A percentile compares a stretch with the other conserved stretches of the same genome.
phyloP scores from a whole-genome alignment of 2,797 vertebrate genomes.

The Morus bassanus region DNA sequence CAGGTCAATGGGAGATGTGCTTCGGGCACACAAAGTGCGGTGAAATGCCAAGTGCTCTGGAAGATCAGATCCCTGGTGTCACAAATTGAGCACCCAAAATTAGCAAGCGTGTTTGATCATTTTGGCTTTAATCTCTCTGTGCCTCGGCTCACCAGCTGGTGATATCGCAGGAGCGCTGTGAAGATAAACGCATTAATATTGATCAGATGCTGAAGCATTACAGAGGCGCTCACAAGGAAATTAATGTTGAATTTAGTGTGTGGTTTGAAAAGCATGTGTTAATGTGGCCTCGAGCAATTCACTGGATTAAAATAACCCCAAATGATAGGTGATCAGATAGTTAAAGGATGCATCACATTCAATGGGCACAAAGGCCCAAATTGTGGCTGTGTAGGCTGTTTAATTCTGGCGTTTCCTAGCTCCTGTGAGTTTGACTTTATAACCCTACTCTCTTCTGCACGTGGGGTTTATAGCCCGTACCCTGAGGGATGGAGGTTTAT shows the following conservation, averaged over 20 bases:
- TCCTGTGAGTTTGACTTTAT: background rate
- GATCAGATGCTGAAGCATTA: background rate
- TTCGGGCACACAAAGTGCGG: accelerated
- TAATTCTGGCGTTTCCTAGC: background rate
- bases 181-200: slow-evolving; percentile 44
- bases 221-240: background rate
- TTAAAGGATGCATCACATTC: background rate
- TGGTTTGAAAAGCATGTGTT: background rate
- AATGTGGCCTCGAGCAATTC: background rate
- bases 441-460: background rate
- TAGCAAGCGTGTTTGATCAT: background rate
- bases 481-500: background rate
- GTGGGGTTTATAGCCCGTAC: accelerated
- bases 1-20: background rate
- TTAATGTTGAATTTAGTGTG: background rate
- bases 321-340: background rate
- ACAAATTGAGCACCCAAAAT: background rate
- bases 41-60: accelerated
- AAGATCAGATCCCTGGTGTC: background rate
- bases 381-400: background rate
- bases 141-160: background rate
- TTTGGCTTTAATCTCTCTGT: background rate
- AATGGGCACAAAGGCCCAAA: background rate
- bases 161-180: background rate
- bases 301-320: background rate